Evolutionary conservation across 2,888 invertebrate genomes (phyloP).

Genomic region (Bhutanitis thaidina): DNA sequence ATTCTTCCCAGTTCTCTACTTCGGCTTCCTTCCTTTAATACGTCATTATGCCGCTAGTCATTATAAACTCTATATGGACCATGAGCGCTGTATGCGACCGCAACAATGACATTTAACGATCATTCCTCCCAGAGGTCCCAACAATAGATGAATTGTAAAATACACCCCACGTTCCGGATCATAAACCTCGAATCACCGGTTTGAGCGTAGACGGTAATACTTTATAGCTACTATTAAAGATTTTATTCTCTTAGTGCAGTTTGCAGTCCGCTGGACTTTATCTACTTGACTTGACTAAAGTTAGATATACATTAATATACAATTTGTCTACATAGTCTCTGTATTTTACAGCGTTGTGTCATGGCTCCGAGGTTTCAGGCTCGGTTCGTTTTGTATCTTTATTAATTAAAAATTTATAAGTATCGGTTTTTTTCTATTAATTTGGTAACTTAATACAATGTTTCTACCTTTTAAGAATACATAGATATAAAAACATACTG

Average conservation of each 20-base stretch:
- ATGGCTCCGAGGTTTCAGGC: too few relatives aligned
- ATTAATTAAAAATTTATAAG: too few relatives aligned
- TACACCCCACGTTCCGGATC: constrained; percentile 25
- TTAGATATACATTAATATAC: neutral
- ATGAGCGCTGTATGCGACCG: neutral
- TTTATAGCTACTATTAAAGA: constrained; percentile 35
- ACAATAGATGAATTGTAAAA: constrained; percentile 31
- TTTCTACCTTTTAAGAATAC: too few relatives aligned
- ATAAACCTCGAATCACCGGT: constrained; percentile 37
- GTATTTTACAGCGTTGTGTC: too few relatives aligned
- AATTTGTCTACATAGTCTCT: neutral
- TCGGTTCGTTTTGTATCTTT: too few relatives aligned
- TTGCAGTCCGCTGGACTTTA: constrained; percentile 14
- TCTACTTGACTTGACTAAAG: neutral
- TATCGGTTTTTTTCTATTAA: too few relatives aligned
- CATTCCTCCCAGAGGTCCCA: neutral
- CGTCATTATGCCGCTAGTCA: neutral
- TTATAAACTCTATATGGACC: constrained; percentile 3
- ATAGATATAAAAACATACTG: too few relatives aligned
- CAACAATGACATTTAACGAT: constrained; percentile 17
- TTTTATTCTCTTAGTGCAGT: constrained; percentile 8
- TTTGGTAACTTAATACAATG: too few relatives aligned
- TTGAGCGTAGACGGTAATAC: constrained; percentile 33
- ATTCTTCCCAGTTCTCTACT: too few relatives aligned
- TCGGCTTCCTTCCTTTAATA: too few relatives aligned